A percentile compares a stretch with the other conserved stretches of the same genome.
These are phyloP conservation scores for Oryzias melastigma DNA, from an alignment of 2,113 vertebrate species.

Conservation along the genomic window DNA sequence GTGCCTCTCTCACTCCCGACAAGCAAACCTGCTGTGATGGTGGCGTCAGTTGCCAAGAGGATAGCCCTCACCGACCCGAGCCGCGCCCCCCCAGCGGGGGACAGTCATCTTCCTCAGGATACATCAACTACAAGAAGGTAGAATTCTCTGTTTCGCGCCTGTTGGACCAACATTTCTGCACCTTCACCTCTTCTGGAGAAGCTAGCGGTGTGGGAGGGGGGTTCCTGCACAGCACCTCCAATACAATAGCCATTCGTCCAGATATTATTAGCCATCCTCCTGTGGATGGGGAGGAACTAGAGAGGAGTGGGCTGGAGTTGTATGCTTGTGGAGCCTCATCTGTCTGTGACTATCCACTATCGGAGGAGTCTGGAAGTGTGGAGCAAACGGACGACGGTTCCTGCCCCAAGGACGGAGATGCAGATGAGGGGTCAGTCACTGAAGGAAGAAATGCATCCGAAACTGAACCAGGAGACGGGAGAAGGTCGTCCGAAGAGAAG, in stretches of 20 bases:
- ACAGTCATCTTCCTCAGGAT: conserved; percentile 59
- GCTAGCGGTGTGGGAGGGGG: conserved; percentile 4
- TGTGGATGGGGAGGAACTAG: conserved; percentile 67
- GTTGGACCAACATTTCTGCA: conserved; percentile 1
- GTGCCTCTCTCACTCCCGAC: conserved; percentile 38
- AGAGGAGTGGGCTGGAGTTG: conserved; percentile 39
- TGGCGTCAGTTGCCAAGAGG: conserved; percentile 21
- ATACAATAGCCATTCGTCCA: conserved; percentile 45
- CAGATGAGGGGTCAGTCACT: conserved; percentile 9
- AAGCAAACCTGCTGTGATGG: conserved; percentile 22
- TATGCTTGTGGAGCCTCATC: background rate
- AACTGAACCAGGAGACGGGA: conserved; percentile 11
- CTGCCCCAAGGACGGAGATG: conserved; percentile 5
- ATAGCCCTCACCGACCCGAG: conserved; percentile 23
- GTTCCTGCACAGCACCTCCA: conserved; percentile 49
- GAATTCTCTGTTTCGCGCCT: conserved; percentile 29
- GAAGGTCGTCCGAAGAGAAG: conserved; percentile 30
- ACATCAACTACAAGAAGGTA: conserved; percentile 49
- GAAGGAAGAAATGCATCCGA: conserved; percentile 1
- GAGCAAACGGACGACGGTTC: conserved; percentile 1
- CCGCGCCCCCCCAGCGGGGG: conserved; percentile 20
- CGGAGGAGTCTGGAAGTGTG: conserved; percentile 10
- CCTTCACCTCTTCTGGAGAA: conserved; percentile 3
- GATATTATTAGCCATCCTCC: conserved; percentile 70
- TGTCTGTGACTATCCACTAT: background rate